These are phyloP conservation scores for Indicator maculatus DNA, from an alignment of 2,113 vertebrate genomes.

Conservation along the genomic window DNA sequence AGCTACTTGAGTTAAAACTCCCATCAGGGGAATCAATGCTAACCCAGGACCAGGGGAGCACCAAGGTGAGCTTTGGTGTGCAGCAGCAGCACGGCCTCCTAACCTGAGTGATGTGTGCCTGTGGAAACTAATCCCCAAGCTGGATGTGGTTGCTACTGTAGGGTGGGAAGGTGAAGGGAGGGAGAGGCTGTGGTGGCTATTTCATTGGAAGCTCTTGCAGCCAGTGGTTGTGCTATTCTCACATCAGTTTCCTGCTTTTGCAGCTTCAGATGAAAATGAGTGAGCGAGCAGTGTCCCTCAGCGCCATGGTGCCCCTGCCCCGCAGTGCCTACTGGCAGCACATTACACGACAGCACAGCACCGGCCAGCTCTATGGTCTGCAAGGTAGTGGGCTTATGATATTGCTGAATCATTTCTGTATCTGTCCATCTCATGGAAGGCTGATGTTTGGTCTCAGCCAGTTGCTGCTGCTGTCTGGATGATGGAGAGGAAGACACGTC, in stretches of 20 bases:
- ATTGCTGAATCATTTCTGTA: background rate
- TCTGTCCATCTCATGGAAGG: background rate
- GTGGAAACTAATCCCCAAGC: accelerated
- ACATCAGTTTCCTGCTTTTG: background rate
- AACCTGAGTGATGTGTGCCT: background rate
- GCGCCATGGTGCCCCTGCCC: conserved; percentile 80
- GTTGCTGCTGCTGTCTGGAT: background rate
- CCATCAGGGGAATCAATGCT: background rate
- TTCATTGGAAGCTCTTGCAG: background rate
- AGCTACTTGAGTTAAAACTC: background rate
- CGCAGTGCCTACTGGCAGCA: conserved; percentile 86
- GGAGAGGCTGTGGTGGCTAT: background rate
- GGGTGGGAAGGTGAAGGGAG: background rate
- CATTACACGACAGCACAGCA: conserved; percentile 80
- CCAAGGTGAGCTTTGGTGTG: conserved; percentile 24
- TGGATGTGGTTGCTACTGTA: background rate
- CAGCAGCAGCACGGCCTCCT: background rate
- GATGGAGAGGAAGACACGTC: too few species aligned
- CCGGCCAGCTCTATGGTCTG: conserved; percentile 76
- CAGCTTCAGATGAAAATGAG: conserved; percentile 83
- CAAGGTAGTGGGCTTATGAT: conserved; percentile 60
- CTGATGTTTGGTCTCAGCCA: background rate
- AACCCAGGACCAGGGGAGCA: background rate
- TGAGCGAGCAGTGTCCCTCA: conserved; percentile 75
- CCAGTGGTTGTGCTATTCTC: accelerated